Base-by-base conservation (phyloP, 35 echinoderm and acorn worm genomes). In the Chiridota heheva region DNA sequence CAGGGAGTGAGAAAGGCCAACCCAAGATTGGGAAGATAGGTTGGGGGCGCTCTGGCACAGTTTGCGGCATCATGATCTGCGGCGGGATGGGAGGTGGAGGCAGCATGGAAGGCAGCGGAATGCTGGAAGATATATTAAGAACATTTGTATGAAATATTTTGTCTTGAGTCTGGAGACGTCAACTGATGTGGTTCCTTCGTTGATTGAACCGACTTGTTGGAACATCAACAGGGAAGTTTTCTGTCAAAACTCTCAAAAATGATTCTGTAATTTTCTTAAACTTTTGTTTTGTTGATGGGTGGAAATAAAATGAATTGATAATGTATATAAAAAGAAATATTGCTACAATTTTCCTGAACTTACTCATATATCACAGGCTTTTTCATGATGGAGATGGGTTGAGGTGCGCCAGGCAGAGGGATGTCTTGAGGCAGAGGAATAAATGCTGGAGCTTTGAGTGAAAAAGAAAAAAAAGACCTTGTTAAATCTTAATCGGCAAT, bases 341-440 rank as follows among this genome's bases (percentile, higher is more conserved):
- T n/a, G n/a, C n/a, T n/a, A 53, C 22, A 13, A 22, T 53, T 53
- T 53, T 53, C 48, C 10, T 53, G 48, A 32, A 82, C 73, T 84
- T 85, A 97, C 93, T 85, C 88, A 76, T 91, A 97, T 31, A 78
- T 62, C 5, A 84, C 77, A n/a, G 93, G 90, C 25, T 74, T 86
- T 57, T 91, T 91, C 36, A 91, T 97, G 18, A 97, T 69, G 41
- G 91, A 91, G 45, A 89, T 91, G 56, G 77, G 93, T 1, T 87
- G 93, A 40, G 78, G 89, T 44, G 84, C 63, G 29, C 84, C 84
- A 18, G 93, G 93, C 22, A 97, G 79, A 17, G 93, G 93, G 20
- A 97, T 97, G 63, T 97, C 93, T 53, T 86, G 77, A 4, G 89
- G 84, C 30, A 97, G 37, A 13, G 93, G 93, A 44, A 97, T 91